Evolutionary conservation across 2,888 invertebrate genomes (phyloP), one percentile per base, ranked within the genome.

Genomic region (Dynastes tityus): DNA sequence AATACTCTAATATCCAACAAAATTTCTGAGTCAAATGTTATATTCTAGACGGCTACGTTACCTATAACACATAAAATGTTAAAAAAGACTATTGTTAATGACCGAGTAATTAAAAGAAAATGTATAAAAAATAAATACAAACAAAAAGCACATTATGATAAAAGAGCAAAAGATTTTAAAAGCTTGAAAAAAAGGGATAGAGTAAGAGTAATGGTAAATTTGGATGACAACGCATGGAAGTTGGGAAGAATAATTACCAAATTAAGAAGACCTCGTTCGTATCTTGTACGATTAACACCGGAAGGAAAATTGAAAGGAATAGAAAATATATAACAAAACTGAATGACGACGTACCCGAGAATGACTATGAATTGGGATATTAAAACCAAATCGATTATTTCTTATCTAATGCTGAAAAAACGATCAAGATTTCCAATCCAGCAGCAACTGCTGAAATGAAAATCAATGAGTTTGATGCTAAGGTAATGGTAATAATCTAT

Each of bases 271-370:
- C 58, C 58, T n/a, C 58, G 27, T 16, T 16, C 16, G 9, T 58
- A 58, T 22, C 16, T 58, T 58, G n/a, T 58, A 16, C 9, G n/a
- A 9, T 58, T 58, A 58, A 58, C 22, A 58, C 16, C 16, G 16
- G 58, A 6, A 6, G 4, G 9, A 67, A 27, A 3, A 11, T 67
- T 32, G 67, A 67, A 32, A 67, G 67, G 32, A 67, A 67, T 27
- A 45, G 58, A 16, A 58, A 16, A 27, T 58, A 58, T n/a, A 58
- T 58, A 58, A 16, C 3, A 58, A 22, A 16, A n/a, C 22, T 22
- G 22, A 22, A 0, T 22, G 22, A 22, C 22, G 22, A 1, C 22
- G 22, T 22, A 22, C 22, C 8, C 22, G 9, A 58, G 16, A 37
- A 37, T 6, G 37, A 37, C 6, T 37, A 37, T 37, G 4, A 37